phyloP scores from a whole-genome alignment of 2,797 vertebrate species.

The Halcyon chelicuti region DNA sequence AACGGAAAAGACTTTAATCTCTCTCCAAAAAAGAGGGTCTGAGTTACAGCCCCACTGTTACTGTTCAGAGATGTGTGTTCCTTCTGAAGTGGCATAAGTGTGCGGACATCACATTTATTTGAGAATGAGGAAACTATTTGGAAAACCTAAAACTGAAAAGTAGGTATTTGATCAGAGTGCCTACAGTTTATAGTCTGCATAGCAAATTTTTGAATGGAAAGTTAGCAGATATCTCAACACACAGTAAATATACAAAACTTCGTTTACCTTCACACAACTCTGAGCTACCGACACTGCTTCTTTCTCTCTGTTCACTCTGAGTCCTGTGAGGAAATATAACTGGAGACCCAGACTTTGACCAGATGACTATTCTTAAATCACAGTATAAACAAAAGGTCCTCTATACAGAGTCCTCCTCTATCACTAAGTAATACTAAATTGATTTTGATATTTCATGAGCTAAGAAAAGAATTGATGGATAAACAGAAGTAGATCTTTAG shows the following conservation, averaged over 20 bases:
- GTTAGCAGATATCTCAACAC: background rate
- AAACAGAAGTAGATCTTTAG: background rate
- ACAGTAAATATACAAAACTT: background rate
- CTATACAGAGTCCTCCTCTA: background rate
- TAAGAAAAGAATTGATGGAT: background rate
- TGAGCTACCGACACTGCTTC: background rate
- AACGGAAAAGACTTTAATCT: accelerated
- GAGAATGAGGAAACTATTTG: background rate
- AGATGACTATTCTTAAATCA: background rate
- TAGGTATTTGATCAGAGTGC: background rate
- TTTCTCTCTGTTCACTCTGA: background rate
- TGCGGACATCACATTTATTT: background rate
- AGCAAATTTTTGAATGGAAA: background rate
- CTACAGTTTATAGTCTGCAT: background rate
- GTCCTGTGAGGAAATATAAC: background rate
- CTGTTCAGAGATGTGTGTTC: accelerated
- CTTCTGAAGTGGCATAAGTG: background rate
- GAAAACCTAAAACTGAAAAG: background rate
- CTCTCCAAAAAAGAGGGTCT: background rate
- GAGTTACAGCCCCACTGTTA: too few relatives aligned
- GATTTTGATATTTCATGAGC: background rate
- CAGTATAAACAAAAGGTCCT: background rate
- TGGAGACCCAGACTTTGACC: background rate
- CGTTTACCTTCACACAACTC: background rate
- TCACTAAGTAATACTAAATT: background rate